Evolutionary conservation across 2,888 invertebrate genomes (phyloP), one percentile per base, ranked within the genome.

Genomic region (Phasia obesa): DNA sequence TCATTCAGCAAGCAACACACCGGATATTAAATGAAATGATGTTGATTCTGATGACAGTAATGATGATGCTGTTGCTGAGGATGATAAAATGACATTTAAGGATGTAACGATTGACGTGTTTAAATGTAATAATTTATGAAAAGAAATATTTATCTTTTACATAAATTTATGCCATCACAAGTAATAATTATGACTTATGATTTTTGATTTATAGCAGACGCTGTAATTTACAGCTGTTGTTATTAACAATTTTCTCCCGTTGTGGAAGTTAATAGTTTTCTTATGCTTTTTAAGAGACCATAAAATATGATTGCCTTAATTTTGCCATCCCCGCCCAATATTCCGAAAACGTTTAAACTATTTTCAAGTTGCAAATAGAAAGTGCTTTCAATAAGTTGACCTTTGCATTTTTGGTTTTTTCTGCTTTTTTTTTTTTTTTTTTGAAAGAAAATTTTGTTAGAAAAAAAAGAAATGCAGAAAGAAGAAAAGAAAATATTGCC

Each of bases 331-430:
- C 38, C 83, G 44, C 78, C 82, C 64, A 64, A 69, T 19, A 57
- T 64, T 69, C 74, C 27, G 13, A 55, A 53, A 76, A 51, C 38
- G n/a, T 65, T 65, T 53, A 71, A 76, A 64, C 27, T 21, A 55
- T 59, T 65, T 70, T 38, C 35, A 35, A 57, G 57, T 21, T 55
- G 19, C 31, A 75, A 83, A 79, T 83, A 79, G 83, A 83, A 83
- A 83, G 83, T 83, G 83, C 83, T 83, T 79, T 76, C 71, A 9
- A 83, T 70, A 74, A 81, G 59, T 71, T 83, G 83, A 83, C 83
- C 83, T 83, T 76, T 76, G n/a, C n/a, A n/a, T n/a, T n/a, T n/a
- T n/a, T n/a, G n/a, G n/a, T n/a, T n/a, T n/a, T n/a, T n/a, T n/a
- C n/a, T 67, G 59, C 27, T 2, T 44, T 57, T 55, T 9, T 21